Evolutionary conservation across 2,113 vertebrate genomes (phyloP).

Genomic region (Rhineura floridana): DNA sequence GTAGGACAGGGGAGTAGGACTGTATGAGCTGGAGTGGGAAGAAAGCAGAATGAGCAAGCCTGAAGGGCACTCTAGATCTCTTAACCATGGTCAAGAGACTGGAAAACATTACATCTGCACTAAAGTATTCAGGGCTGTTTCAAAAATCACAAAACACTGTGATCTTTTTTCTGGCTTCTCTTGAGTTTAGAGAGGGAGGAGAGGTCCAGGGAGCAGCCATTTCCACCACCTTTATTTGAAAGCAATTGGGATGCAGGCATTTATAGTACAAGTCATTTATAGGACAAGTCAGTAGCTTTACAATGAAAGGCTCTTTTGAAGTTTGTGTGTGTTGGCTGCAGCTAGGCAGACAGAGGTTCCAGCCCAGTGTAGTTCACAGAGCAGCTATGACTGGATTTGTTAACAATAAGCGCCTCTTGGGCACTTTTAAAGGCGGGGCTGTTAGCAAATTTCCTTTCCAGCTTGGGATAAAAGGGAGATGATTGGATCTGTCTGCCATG

Average conservation of each 20-base stretch:
- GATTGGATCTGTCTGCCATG: not conserved
- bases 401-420: not conserved
- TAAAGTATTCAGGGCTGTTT: not conserved
- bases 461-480: not conserved
- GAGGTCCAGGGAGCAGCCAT: not conserved
- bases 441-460: constrained; percentile 4
- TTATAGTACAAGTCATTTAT: too few relatives aligned
- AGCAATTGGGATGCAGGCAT: not conserved
- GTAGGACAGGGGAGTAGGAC: not conserved
- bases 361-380: not conserved
- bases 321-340: not conserved
- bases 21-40: not conserved
- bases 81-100: not conserved
- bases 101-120: not conserved
- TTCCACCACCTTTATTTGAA: not conserved
- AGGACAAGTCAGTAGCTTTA: not conserved
- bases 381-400: not conserved
- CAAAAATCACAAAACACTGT: not conserved
- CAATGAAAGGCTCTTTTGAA: constrained; percentile 24
- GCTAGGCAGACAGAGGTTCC: not conserved
- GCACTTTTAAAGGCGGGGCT: not conserved
- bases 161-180: accelerated
- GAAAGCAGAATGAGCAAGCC: not conserved
- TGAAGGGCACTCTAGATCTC: not conserved
- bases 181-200: not conserved